Percentiles rank a stretch among this genome's conserved stretches.
These are phyloP conservation scores for Masnerella sp. DNA, from an alignment of 2,888 invertebrate genomes.

Conservation along the genomic window DNA sequence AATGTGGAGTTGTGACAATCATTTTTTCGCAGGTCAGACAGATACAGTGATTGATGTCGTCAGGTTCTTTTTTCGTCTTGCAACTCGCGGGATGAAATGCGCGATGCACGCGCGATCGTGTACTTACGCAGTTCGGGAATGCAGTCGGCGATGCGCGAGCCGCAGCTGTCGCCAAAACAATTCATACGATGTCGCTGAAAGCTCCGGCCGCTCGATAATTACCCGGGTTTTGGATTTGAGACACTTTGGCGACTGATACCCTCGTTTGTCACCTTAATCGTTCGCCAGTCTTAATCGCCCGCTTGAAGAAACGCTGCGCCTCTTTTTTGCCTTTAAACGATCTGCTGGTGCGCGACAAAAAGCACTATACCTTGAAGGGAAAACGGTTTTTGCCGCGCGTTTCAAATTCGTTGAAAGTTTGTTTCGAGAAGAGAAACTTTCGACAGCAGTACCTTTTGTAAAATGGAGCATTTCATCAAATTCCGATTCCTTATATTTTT, in stretches of 20 bases:
- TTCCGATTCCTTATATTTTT: no score
- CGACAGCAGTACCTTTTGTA: no score
- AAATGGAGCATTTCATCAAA: no score
- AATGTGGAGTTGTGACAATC: no score
- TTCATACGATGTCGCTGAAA: conserved; percentile 62
- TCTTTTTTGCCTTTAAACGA: not conserved
- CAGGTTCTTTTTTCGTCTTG: conserved; percentile 54
- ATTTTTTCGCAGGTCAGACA: no score
- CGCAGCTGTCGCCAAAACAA: conserved; percentile 65
- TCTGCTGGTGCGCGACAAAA: not conserved
- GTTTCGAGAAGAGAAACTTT: not conserved
- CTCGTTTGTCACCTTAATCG: conserved; percentile 22
- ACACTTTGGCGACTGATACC: conserved; percentile 14
- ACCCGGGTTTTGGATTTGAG: conserved; percentile 28
- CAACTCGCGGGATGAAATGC: conserved; percentile 30
- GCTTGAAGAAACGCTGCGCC: not conserved
- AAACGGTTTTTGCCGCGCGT: not conserved
- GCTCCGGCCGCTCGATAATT: conserved; percentile 64
- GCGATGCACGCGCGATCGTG: conserved; percentile 28
- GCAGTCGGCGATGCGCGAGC: conserved; percentile 56
- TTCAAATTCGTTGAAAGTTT: not conserved
- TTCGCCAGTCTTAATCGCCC: not conserved
- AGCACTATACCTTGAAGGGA: not conserved
- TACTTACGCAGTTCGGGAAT: conserved; percentile 52
- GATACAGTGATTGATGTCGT: conserved; percentile 62